Conservation (phyloP, 1,140 invertebrate species). For the Pinna nobilis region DNA sequence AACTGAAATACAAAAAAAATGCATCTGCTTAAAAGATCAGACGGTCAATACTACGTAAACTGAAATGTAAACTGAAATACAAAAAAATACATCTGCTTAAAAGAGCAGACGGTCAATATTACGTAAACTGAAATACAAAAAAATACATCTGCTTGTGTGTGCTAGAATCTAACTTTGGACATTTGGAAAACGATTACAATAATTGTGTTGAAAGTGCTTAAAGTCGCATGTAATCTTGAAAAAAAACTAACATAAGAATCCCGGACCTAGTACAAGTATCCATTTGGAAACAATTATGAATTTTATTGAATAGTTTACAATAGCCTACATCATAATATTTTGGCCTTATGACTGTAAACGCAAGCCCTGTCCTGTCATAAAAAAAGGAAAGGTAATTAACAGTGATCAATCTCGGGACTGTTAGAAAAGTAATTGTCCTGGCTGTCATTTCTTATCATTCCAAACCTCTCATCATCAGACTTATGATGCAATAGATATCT, state of each 20-base stretch:
- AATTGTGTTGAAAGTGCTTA: background rate
- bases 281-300: background rate
- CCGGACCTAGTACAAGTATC: background rate
- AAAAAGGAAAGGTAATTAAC: no score
- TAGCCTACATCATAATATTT: background rate
- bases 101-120: constrained; percentile 56
- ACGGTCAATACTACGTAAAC: no score
- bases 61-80: background rate
- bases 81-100: constrained; percentile 54
- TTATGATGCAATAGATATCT: no score
- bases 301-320: background rate
- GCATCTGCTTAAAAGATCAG: no score
- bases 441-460: no score
- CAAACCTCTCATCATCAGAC: no score
- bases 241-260: background rate
- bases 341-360: background rate
- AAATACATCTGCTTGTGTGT: constrained; percentile 62
- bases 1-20: no score
- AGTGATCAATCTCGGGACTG: no score
- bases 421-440: no score
- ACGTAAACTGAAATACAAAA: background rate
- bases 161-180: background rate
- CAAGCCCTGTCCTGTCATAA: no score
- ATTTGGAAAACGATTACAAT: background rate
- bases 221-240: background rate